Conservation (phyloP, 2,888 invertebrate species). For the Cylindroiulus punctatus region DNA sequence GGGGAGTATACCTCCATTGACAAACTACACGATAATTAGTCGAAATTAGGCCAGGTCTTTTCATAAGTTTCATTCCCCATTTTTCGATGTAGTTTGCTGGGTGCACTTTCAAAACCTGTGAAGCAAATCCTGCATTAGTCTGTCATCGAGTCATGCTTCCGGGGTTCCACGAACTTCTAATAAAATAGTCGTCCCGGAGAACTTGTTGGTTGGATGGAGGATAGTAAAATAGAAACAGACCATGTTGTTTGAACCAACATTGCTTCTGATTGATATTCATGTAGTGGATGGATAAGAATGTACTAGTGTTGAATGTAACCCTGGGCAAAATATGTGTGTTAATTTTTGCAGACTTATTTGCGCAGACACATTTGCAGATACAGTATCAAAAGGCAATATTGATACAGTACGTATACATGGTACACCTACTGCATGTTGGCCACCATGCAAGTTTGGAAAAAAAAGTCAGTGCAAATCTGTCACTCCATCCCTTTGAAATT, state of each 20-base stretch:
- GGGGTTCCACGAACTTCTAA: slow-evolving; percentile 2
- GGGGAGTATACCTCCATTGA: background rate
- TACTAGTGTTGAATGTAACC: background rate
- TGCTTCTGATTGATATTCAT: background rate
- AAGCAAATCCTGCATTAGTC: too few species aligned
- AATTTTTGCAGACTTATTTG: too few species aligned
- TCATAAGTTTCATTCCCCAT: background rate
- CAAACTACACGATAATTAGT: background rate
- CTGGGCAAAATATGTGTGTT: too few species aligned
- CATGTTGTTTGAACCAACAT: background rate
- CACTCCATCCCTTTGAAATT: background rate
- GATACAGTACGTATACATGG: too few species aligned
- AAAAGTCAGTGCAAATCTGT: too few species aligned
- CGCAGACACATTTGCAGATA: too few species aligned
- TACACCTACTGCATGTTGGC: too few species aligned
- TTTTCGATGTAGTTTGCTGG: too few species aligned
- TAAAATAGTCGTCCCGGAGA: background rate
- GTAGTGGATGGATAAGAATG: background rate
- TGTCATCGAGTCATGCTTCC: background rate
- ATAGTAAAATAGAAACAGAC: background rate
- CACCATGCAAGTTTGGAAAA: too few species aligned
- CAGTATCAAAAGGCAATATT: too few species aligned
- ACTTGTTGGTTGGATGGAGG: background rate
- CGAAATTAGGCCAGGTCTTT: background rate
- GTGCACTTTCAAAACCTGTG: too few species aligned